Conservation (phyloP, 2,797 vertebrate genomes). For the Alcedo quadribrachys region DNA sequence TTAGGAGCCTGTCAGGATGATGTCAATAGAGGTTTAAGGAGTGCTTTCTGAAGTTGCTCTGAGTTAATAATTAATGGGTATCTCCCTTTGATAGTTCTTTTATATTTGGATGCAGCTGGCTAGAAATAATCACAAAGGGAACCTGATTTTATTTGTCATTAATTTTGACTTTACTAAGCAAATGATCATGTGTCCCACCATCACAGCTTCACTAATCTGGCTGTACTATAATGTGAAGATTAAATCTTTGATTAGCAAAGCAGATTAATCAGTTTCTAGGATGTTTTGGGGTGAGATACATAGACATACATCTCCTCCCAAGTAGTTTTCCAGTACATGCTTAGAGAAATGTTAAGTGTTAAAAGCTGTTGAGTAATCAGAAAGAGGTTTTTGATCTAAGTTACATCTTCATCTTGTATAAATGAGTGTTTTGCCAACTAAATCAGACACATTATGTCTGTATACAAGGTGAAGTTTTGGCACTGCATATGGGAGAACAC, state of each 20-base stretch:
- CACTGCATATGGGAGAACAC: background rate
- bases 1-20: slow-evolving; percentile 74
- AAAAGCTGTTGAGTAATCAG: slow-evolving; percentile 42
- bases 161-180: slow-evolving; percentile 78
- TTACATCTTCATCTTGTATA: slow-evolving; percentile 23
- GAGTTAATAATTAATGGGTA: slow-evolving; percentile 84
- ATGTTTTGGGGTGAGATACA: background rate
- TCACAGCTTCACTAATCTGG: slow-evolving; percentile 64
- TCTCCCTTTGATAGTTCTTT: slow-evolving; percentile 81
- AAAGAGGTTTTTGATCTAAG: slow-evolving; percentile 45
- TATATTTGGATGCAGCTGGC: slow-evolving; percentile 79
- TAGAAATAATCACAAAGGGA: slow-evolving; percentile 79
- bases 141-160: slow-evolving; percentile 79
- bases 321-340: slow-evolving; percentile 57
- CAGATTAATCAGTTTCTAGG: slow-evolving; percentile 67
- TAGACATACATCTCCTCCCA: slow-evolving; percentile 33
- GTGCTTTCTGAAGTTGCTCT: slow-evolving; percentile 79
- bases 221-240: slow-evolving; percentile 63
- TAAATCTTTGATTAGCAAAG: slow-evolving; percentile 73
- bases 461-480: background rate
- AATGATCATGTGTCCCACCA: slow-evolving; percentile 36
- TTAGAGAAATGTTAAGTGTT: slow-evolving; percentile 57
- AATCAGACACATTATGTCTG: background rate
- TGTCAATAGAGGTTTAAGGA: slow-evolving; percentile 80
- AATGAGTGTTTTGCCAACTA: slow-evolving; percentile 16